Conservation (phyloP, 2,888 invertebrate genomes). For the Phorcus lineatus region DNA sequence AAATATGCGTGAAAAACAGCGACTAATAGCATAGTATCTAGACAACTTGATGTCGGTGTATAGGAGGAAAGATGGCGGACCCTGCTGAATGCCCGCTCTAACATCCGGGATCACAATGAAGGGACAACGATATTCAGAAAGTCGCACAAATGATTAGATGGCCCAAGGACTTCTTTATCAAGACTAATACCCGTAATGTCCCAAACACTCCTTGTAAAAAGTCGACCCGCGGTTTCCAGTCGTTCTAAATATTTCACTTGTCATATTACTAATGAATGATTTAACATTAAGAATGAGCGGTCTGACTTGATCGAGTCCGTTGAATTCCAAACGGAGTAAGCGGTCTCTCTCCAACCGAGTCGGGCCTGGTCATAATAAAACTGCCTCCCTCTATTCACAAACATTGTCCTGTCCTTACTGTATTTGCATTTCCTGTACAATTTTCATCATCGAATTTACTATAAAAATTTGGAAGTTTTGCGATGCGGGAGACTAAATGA, state of each 20-base stretch:
- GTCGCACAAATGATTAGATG: conserved; percentile 18
- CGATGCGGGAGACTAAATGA: too few relatives aligned
- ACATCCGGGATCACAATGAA: neutral
- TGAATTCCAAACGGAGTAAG: neutral
- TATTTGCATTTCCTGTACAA: neutral
- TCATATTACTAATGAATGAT: conserved; percentile 11
- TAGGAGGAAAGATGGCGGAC: neutral
- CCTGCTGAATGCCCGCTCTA: neutral
- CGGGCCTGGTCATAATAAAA: neutral
- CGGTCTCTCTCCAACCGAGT: neutral
- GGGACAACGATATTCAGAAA: neutral
- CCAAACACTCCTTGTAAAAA: neutral
- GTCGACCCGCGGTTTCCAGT: neutral
- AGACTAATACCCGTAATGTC: neutral
- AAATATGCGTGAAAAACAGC: conserved; percentile 22
- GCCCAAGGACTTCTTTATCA: neutral
- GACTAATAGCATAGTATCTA: conserved; percentile 19
- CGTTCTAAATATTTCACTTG: conserved; percentile 9
- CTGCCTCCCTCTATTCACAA: neutral
- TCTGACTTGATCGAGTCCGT: neutral
- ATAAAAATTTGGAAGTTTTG: neutral
- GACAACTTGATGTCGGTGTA: neutral
- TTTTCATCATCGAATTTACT: neutral
- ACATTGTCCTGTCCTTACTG: neutral
- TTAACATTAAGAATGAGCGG: conserved; percentile 4